A percentile compares a stretch with the other conserved stretches of the same genome.
Conservation (phyloP, 2,113 vertebrate species). For the Pseudorasbora parva region DNA sequence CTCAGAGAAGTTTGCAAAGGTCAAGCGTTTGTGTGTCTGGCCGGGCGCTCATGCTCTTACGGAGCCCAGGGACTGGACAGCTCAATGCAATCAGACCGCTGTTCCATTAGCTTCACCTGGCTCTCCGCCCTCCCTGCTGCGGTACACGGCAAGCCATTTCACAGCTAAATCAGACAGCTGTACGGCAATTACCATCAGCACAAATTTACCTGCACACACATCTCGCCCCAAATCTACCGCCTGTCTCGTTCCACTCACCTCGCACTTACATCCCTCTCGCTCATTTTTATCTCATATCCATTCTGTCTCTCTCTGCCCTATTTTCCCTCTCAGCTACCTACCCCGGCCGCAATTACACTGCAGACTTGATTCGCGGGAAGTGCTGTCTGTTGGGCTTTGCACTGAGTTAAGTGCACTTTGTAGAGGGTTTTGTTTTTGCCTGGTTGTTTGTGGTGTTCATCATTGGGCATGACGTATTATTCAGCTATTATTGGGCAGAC, state of each 20-base stretch:
- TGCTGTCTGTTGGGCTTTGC: slow-evolving; percentile 12
- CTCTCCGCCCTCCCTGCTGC: slow-evolving; percentile 44
- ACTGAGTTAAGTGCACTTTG: slow-evolving; percentile 41
- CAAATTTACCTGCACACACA: slow-evolving; percentile 55
- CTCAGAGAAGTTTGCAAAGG: slow-evolving; percentile 60
- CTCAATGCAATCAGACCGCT: slow-evolving; percentile 41
- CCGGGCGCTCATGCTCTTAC: slow-evolving; percentile 36
- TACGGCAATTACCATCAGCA: slow-evolving; percentile 65
- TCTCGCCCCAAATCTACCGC: slow-evolving; percentile 1
- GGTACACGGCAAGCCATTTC: slow-evolving; percentile 63
- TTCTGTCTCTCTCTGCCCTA: slow-evolving; percentile 8
- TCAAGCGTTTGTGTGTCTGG: slow-evolving; percentile 63
- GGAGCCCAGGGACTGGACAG: slow-evolving; percentile 16
- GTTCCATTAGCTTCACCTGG: slow-evolving; percentile 46
- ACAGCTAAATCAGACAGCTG: slow-evolving; percentile 56
- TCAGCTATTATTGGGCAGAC: slow-evolving; percentile 32
- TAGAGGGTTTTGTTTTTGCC: slow-evolving; percentile 7
- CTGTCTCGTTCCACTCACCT: background rate
- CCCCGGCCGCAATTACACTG: background rate
- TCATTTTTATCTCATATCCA: slow-evolving; percentile 5
- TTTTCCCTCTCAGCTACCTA: slow-evolving; percentile 27
- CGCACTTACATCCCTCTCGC: background rate
- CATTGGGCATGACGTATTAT: slow-evolving; percentile 18
- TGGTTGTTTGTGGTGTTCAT: slow-evolving; percentile 40
- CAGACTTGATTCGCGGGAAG: slow-evolving; percentile 23